phyloP scores from a whole-genome alignment of 1,140 invertebrate genomes.

The Drosophila setifemur region DNA sequence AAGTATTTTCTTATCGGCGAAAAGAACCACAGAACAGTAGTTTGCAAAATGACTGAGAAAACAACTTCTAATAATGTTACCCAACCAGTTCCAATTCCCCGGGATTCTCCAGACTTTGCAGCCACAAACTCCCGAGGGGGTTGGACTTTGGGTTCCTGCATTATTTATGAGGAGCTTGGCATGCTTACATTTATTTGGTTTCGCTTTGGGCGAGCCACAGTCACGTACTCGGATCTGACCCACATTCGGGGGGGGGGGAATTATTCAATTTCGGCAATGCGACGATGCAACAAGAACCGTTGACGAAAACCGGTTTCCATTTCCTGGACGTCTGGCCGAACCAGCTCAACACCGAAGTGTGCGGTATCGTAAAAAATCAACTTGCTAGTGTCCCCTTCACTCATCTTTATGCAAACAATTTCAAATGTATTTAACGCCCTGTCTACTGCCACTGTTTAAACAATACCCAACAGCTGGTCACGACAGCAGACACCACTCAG shows the following conservation, averaged over 20 bases:
- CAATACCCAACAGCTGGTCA: slow-evolving; percentile 37
- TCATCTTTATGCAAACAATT: slow-evolving; percentile 23
- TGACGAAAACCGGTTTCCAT: slow-evolving; percentile 12
- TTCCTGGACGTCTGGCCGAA: slow-evolving; percentile 43
- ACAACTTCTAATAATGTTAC: slow-evolving; percentile 7
- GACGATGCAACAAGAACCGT: slow-evolving; percentile 17
- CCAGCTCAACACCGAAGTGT: slow-evolving; percentile 14
- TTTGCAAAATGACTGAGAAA: neutral
- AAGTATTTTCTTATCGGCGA: neutral
- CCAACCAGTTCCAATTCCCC: neutral
- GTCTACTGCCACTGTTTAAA: slow-evolving; percentile 47
- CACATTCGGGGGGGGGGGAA: slow-evolving; percentile 38
- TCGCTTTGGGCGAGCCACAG: neutral
- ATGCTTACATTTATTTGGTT: slow-evolving; percentile 18
- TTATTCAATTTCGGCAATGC: slow-evolving; percentile 62
- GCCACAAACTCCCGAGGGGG: neutral
- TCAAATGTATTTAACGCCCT: slow-evolving; percentile 21
- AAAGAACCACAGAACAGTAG: neutral
- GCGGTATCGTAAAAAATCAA: slow-evolving; percentile 16
- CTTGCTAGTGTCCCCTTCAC: neutral
- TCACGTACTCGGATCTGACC: slow-evolving; percentile 58
- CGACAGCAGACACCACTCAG: slow-evolving; percentile 18
- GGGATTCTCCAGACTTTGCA: neutral
- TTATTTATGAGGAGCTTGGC: slow-evolving; percentile 56
- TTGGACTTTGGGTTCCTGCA: slow-evolving; percentile 33